Evolutionary conservation across 1,140 invertebrate genomes (phyloP).

Genomic region (Acromyrmex echinatior): DNA sequence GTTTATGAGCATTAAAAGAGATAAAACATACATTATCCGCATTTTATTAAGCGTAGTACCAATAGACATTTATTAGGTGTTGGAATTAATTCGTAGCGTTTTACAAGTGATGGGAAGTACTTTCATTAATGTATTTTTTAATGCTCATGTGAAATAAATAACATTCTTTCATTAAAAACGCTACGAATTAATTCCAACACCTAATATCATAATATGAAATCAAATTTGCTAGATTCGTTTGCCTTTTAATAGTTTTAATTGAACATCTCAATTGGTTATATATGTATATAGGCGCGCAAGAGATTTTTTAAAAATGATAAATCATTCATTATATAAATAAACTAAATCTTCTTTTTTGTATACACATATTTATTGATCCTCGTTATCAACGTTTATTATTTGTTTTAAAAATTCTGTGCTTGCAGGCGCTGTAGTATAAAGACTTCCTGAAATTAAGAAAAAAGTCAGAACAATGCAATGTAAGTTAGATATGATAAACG

Average conservation of each 20-base stretch:
- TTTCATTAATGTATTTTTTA: no score
- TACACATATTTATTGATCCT: constrained; percentile 21
- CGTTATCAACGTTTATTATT: constrained; percentile 68
- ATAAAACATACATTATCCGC: background rate
- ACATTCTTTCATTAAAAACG: no score
- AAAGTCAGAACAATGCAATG: constrained; percentile 8
- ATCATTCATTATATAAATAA: constrained; percentile 16
- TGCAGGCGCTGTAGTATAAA: constrained; percentile 83
- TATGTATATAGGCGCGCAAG: no score
- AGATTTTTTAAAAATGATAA: background rate
- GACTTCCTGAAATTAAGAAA: constrained; percentile 78
- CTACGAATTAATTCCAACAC: no score
- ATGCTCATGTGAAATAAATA: no score
- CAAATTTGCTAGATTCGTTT: background rate
- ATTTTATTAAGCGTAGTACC: background rate
- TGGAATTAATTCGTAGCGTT: no score
- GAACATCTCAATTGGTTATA: background rate
- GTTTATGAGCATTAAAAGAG: background rate
- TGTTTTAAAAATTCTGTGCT: constrained; percentile 82
- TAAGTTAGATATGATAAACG: background rate
- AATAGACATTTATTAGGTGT: background rate
- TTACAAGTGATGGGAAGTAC: no score
- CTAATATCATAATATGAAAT: background rate
- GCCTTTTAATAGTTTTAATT: background rate
- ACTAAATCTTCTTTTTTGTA: constrained; percentile 2